Conservation (phyloP, 2,113 vertebrate species). For the Neomonachus schauinslandi region DNA sequence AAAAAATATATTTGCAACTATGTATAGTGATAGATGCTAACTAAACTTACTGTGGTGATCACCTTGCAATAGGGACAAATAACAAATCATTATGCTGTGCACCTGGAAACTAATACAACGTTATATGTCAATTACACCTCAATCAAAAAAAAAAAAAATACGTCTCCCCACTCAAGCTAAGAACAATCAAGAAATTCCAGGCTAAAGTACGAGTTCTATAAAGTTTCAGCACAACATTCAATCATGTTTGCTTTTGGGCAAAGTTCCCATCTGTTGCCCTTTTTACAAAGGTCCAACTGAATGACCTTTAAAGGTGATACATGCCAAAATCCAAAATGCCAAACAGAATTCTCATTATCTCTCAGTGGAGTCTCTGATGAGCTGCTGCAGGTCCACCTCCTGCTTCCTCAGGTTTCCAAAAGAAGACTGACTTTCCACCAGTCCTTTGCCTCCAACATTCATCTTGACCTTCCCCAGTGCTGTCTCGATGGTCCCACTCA, state of each 20-base stretch:
- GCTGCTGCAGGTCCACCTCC: slow-evolving; percentile 92
- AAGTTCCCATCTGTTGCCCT: not conserved
- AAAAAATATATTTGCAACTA: not conserved
- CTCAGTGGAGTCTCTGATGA: slow-evolving; percentile 87
- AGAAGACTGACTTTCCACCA: slow-evolving; percentile 89
- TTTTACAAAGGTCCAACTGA: not conserved
- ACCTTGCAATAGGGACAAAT: not conserved
- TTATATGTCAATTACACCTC: not conserved
- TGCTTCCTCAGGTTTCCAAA: slow-evolving; percentile 95
- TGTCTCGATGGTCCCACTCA: slow-evolving; percentile 84
- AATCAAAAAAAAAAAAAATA: not conserved
- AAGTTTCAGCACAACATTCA: not conserved
- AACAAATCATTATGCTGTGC: not conserved
- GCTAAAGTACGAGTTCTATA: not conserved
- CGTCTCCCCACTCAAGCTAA: not conserved
- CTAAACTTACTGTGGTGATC: not conserved
- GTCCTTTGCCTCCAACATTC: slow-evolving; percentile 85
- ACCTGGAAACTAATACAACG: not conserved
- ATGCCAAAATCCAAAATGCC: not conserved
- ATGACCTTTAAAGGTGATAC: not conserved
- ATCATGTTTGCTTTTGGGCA: not conserved
- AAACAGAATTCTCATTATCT: slow-evolving; percentile 83
- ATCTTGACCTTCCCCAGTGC: slow-evolving; percentile 83
- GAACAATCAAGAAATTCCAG: not conserved
- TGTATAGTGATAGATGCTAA: not conserved